These are phyloP conservation scores for Euplexia lucipara DNA, from an alignment of 2,888 invertebrate genomes.

Conservation along the genomic window DNA sequence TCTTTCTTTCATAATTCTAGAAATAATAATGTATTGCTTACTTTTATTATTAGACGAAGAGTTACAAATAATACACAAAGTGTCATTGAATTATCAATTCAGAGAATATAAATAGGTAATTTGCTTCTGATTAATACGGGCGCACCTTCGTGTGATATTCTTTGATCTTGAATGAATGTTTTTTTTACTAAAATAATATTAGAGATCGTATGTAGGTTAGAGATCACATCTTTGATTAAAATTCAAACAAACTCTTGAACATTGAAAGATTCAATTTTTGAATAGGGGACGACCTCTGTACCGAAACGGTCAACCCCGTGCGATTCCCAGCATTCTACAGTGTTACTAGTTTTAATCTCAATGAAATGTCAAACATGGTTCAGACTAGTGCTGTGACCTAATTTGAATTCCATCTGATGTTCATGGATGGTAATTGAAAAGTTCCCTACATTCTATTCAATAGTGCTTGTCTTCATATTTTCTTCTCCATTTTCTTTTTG, in stretches of 20 bases:
- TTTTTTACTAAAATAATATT: neutral
- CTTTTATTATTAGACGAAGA: conserved; percentile 1
- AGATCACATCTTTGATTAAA: no score
- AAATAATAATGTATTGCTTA: neutral
- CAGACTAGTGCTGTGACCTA: neutral
- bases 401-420: neutral
- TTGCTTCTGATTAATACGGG: conserved; percentile 18
- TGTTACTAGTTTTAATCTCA: no score
- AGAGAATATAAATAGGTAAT: conserved; percentile 18
- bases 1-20: neutral
- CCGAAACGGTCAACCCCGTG: neutral
- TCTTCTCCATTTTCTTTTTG: no score
- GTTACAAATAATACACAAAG: neutral
- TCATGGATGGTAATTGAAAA: neutral
- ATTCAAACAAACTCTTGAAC: no score
- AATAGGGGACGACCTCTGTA: no score
- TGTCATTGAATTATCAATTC: conserved; percentile 20
- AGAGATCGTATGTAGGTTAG: neutral
- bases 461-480: neutral
- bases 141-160: conserved; percentile 10
- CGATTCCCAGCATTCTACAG: neutral
- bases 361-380: no score
- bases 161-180: neutral
- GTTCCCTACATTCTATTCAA: neutral
- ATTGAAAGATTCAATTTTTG: neutral